Conservation (phyloP, 1,140 invertebrate species). For the Macrotrachela quadricornifera region DNA sequence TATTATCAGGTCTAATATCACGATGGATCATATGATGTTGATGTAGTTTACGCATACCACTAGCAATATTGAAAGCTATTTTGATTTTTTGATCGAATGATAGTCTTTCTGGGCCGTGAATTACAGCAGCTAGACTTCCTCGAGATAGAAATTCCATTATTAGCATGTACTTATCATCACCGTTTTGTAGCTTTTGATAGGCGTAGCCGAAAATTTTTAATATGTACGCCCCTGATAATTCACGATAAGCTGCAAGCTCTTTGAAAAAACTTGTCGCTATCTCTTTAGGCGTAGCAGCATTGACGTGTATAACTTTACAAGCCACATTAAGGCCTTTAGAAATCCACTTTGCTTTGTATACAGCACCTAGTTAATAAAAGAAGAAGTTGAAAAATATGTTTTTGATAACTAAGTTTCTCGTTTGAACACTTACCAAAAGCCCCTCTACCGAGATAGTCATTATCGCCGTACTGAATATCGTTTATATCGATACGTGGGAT, state of each 20-base stretch:
- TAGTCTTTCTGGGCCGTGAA: not conserved
- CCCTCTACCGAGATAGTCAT: no score
- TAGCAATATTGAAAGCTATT: not conserved
- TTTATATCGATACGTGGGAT: no score
- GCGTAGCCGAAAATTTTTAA: not conserved
- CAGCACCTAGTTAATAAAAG: not conserved
- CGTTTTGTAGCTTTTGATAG: not conserved
- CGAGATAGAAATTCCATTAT: not conserved
- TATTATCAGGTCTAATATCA: not conserved
- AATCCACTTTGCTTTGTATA: not conserved
- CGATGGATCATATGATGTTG: not conserved
- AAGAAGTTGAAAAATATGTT: no score
- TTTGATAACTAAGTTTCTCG: no score
- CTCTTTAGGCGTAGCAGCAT: not conserved
- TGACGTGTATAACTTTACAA: not conserved
- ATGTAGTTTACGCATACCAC: not conserved
- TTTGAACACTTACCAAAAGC: no score
- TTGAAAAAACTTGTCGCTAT: not conserved
- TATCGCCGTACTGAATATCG: no score
- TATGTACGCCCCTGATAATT: not conserved
- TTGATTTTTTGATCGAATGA: not conserved
- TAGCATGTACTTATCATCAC: not conserved
- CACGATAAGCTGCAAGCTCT: not conserved
- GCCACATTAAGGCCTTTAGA: not conserved
- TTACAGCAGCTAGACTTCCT: not conserved